phyloP scores from a whole-genome alignment of 2,888 invertebrate species.

The Epicampocera succincta region DNA sequence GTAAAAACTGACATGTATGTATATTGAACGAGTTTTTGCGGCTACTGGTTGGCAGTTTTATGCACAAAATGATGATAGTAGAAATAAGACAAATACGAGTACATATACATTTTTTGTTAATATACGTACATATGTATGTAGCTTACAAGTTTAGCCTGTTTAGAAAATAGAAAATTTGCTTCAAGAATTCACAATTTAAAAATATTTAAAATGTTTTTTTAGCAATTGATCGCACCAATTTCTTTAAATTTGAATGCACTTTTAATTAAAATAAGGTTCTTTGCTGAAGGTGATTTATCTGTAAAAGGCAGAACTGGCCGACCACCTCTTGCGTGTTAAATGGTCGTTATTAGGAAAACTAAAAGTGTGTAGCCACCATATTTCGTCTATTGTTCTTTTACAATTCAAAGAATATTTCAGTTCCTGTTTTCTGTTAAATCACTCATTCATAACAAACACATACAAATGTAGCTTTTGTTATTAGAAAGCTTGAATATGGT shows the following conservation, averaged over 20 bases:
- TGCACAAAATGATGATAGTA: background rate
- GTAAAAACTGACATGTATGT: slow-evolving; percentile 13
- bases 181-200: too few species aligned
- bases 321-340: slow-evolving; percentile 65
- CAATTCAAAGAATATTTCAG: slow-evolving; percentile 59
- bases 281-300: background rate
- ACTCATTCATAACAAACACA: slow-evolving; percentile 53
- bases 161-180: too few species aligned
- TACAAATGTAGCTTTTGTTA: too few species aligned
- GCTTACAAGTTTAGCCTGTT: too few species aligned
- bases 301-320: background rate
- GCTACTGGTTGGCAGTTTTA: background rate
- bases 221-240: too few species aligned
- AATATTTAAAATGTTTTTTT: too few species aligned
- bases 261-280: too few species aligned
- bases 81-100: background rate
- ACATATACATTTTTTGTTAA: background rate
- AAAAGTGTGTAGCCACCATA: slow-evolving; percentile 23
- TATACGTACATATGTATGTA: too few species aligned
- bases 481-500: background rate
- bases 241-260: too few species aligned
- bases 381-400: slow-evolving; percentile 30
- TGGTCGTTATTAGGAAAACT: slow-evolving; percentile 38
- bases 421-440: slow-evolving; percentile 65
- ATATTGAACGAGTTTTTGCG: slow-evolving; percentile 13